These are phyloP conservation scores for Campoletis sonorensis DNA, from an alignment of 1,140 invertebrate genomes.

Conservation along the genomic window DNA sequence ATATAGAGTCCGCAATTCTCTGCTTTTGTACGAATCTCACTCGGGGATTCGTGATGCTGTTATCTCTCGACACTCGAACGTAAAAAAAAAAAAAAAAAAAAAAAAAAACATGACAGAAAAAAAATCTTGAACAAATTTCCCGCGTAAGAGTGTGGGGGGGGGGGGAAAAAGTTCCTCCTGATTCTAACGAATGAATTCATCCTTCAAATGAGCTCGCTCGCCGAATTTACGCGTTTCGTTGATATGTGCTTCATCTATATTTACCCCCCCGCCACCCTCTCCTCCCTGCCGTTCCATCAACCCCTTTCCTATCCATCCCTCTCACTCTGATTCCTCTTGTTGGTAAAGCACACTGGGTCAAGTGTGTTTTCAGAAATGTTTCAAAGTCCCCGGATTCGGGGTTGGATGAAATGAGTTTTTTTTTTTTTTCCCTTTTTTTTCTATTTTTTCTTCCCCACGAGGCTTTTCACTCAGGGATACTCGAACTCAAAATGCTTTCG, in stretches of 20 bases:
- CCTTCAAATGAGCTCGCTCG: not conserved
- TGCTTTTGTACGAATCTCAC: not conserved
- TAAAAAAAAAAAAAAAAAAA: not conserved
- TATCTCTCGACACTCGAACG: slow-evolving; percentile 14
- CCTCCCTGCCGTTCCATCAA: too few relatives aligned
- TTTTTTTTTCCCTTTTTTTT: not conserved
- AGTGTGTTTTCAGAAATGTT: slow-evolving; percentile 17
- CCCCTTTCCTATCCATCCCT: not conserved
- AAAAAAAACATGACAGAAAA: not conserved
- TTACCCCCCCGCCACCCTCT: not conserved
- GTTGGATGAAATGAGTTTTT: slow-evolving; percentile 15
- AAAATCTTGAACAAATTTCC: not conserved
- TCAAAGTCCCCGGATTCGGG: slow-evolving; percentile 2
- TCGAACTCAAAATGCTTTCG: slow-evolving; percentile 10
- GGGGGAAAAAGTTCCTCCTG: not conserved
- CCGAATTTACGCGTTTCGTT: not conserved
- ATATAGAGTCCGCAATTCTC: not conserved
- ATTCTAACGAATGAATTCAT: not conserved
- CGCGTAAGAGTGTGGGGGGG: not conserved
- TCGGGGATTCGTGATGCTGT: not conserved
- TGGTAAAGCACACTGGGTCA: slow-evolving; percentile 16
- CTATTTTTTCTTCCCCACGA: not conserved
- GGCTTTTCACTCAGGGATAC: not conserved
- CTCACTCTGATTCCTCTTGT: slow-evolving; percentile 32
- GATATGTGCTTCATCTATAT: slow-evolving; percentile 1